Evolutionary conservation across 2,888 invertebrate species (phyloP).

Genomic region (Meteorus colon): DNA sequence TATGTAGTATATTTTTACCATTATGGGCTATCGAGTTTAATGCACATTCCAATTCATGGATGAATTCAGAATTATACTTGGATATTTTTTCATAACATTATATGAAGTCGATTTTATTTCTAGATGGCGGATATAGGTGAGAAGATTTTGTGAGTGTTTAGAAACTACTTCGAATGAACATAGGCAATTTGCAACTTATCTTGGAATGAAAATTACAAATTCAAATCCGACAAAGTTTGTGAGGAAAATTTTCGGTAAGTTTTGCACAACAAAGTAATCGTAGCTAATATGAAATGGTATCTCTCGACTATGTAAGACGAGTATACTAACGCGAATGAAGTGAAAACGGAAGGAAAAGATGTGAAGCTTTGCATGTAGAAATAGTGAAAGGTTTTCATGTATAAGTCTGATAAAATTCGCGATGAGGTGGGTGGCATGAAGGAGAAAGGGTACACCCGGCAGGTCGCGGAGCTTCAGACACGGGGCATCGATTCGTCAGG

Average conservation of each 20-base stretch:
- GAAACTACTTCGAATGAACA: too few relatives aligned
- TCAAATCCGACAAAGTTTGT: not conserved
- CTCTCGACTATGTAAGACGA: not conserved
- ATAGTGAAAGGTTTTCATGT: not conserved
- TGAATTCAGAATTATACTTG: not conserved
- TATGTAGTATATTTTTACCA: not conserved
- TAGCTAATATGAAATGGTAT: not conserved
- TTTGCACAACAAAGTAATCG: not conserved
- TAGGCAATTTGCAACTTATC: too few relatives aligned
- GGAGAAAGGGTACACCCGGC: conserved; percentile 47
- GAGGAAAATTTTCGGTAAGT: not conserved
- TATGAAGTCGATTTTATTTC: too few relatives aligned
- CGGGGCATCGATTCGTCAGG: conserved; percentile 69
- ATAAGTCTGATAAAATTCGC: conserved; percentile 31
- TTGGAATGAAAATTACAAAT: too few relatives aligned
- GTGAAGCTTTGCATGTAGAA: not conserved
- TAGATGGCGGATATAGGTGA: too few relatives aligned
- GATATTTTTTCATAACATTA: not conserved
- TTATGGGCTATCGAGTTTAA: not conserved
- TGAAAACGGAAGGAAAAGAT: not conserved
- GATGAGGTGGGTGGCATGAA: conserved; percentile 37
- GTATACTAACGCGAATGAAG: not conserved
- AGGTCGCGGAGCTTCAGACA: conserved; percentile 55
- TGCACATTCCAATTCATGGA: not conserved
- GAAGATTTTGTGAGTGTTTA: too few relatives aligned